A percentile compares a stretch with the other conserved stretches of the same genome.
Evolutionary conservation across 1,140 invertebrate genomes (phyloP).

Genomic region (Apolygus lucorum): DNA sequence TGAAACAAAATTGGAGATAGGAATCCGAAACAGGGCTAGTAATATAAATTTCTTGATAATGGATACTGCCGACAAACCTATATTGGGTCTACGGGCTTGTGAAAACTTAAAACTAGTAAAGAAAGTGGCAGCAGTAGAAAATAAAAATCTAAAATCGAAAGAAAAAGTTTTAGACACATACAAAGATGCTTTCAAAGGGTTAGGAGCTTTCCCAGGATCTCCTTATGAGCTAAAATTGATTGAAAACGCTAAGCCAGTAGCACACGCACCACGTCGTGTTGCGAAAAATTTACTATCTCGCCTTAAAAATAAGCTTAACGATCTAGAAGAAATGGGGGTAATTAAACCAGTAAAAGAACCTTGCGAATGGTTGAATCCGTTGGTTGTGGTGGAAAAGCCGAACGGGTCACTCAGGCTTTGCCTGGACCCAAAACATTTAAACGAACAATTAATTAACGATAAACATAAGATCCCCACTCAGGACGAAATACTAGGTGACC

Average conservation of each 20-base stretch:
- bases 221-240: not conserved
- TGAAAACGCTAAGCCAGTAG: not conserved
- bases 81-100: not conserved
- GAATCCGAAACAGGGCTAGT: not conserved
- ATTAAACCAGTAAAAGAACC: conserved; percentile 26
- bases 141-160: not conserved
- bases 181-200: not conserved
- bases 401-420: conserved; percentile 3
- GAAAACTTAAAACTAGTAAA: not conserved
- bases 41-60: not conserved
- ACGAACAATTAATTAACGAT: conserved; percentile 28
- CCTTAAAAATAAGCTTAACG: too few relatives aligned
- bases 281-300: not conserved
- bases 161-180: not conserved
- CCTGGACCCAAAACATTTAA: conserved; percentile 29
- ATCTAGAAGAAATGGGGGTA: not conserved
- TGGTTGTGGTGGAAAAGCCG: conserved; percentile 15
- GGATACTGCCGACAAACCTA: not conserved
- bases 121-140: not conserved
- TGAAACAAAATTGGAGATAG: not conserved
- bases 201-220: too few relatives aligned
- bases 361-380: conserved; percentile 32
- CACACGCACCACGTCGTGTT: not conserved
- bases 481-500: conserved; percentile 26
- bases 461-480: not conserved